Evolutionary conservation across 2,888 invertebrate genomes (phyloP), one percentile per base, ranked within the genome.

Genomic region (Ariolimax columbianus): DNA sequence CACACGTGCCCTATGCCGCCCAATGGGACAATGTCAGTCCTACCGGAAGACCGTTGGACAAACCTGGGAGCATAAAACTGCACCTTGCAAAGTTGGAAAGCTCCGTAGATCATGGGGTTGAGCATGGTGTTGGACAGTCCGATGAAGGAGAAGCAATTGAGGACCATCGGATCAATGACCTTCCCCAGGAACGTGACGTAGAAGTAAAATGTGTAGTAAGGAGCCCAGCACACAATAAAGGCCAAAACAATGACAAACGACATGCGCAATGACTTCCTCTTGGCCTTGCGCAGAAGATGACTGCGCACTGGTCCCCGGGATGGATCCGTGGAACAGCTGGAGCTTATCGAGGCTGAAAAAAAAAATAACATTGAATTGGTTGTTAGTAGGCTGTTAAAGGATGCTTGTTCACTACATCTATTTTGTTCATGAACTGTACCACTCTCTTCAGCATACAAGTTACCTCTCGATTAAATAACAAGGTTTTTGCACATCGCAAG

Each of bases 91-190:
- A 97, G 95, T 94, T 97, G 97, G 94, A 97, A 97, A n/a, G 97
- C 97, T 51, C 97, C 97, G 91, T 97, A 97, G 90, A 97, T 97
- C 80, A 97, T 95, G 0, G 97, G 97, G 94, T 97, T 97, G 89
- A 97, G 96, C 91, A 97, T 95, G 93, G 97, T 97, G 94, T 97
- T 97, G 83, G 97, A 97, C 96, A 97, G 97, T 9, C 97, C 97
- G 91, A 97, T 97, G 95, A 97, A 97, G 94, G 97, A 97, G 88
- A 97, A 97, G 68, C 96, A 96, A 7, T 95, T 96, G 82, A 96
- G 95, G 59, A 88, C 88, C 80, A 87, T 87, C 4, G 89, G 88
- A 72, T 90, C 88, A 79, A 91, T 89, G 81, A 91, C 87, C 73
- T 79, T 80, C 55, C 87, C 88, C 70, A 90, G 88, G 94, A 97